Evolutionary conservation across 2,888 invertebrate species (phyloP).

Genomic region (Strigamia maritima): DNA sequence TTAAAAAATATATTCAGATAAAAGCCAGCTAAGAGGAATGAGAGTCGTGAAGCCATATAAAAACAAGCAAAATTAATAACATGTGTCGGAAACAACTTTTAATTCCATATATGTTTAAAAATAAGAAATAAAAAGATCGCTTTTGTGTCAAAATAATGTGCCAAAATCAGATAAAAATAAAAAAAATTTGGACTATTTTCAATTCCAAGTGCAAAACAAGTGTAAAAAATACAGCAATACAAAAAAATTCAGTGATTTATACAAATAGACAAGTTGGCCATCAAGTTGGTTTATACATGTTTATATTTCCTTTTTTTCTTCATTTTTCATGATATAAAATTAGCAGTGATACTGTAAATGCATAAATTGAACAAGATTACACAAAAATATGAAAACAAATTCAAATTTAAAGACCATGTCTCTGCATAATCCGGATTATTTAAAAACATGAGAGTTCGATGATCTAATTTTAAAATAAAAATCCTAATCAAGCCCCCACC

Average conservation of each 20-base stretch:
- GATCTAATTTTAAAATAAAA: too few relatives aligned
- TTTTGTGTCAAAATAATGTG: neutral
- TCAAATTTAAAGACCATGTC: too few relatives aligned
- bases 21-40: neutral
- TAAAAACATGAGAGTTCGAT: neutral
- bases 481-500: neutral
- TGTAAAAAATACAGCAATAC: neutral
- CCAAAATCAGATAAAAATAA: neutral
- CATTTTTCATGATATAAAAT: too few relatives aligned
- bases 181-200: neutral
- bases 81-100: neutral
- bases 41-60: neutral
- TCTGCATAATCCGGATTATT: too few relatives aligned
- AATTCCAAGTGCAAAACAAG: neutral
- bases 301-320: too few relatives aligned
- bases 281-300: neutral
- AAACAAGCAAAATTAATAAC: neutral
- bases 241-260: neutral
- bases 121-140: neutral
- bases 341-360: too few relatives aligned
- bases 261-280: neutral
- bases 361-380: too few relatives aligned
- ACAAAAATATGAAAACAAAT: too few relatives aligned
- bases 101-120: neutral
- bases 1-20: neutral